Evolutionary conservation across 2,888 invertebrate genomes (phyloP).

Genomic region (Falcaria lacertinaria): DNA sequence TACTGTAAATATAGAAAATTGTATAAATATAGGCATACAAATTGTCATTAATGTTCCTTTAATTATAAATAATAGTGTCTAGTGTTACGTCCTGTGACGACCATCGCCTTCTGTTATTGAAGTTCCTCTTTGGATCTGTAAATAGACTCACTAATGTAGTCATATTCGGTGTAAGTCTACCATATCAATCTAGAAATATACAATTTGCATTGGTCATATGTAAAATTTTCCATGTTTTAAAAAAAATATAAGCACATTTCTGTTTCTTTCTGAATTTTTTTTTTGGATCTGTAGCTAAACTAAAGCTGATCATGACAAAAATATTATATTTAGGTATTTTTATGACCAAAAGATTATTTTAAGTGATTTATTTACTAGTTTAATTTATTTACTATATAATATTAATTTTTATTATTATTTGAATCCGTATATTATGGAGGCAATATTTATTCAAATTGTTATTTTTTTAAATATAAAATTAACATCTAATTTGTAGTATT

Average conservation of each 20-base stretch:
- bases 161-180: background rate
- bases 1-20: slow-evolving; percentile 43
- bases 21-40: slow-evolving; percentile 20
- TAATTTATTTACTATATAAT: slow-evolving; percentile 21
- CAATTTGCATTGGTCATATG: background rate
- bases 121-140: slow-evolving; percentile 16
- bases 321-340: slow-evolving; percentile 33
- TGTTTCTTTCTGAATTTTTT: slow-evolving; percentile 9
- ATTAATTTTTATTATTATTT: slow-evolving; percentile 20
- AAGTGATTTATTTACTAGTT: slow-evolving; percentile 37
- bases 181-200: background rate
- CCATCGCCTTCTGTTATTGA: slow-evolving; percentile 11
- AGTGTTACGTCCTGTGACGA: slow-evolving; percentile 20
- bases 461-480: slow-evolving; percentile 53
- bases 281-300: slow-evolving; percentile 37
- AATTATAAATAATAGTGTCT: slow-evolving; percentile 37
- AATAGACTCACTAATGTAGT: slow-evolving; percentile 2
- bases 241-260: slow-evolving; percentile 17
- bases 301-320: slow-evolving; percentile 63
- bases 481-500: slow-evolving; percentile 25
- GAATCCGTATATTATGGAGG: slow-evolving; percentile 71
- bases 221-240: background rate
- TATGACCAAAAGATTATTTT: slow-evolving; percentile 53
- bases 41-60: slow-evolving; percentile 55
- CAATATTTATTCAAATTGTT: slow-evolving; percentile 63